Base-by-base conservation (phyloP, 1,140 invertebrate species). In the Trichonephila clavipes region DNA sequence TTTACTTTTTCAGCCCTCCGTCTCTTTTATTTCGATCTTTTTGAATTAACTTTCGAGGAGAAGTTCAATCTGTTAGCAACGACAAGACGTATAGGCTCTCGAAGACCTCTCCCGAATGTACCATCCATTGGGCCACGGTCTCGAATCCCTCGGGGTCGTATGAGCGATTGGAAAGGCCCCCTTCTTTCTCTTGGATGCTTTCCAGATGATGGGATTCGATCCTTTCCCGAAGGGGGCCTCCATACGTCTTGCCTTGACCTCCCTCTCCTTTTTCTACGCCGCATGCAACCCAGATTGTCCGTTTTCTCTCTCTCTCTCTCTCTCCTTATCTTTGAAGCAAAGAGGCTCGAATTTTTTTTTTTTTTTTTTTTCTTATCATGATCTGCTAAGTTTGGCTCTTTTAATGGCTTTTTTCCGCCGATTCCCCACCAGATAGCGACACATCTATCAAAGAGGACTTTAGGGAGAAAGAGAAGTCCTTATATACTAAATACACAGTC, bases 151-250 rank as follows among this genome's bases (percentile, higher is more conserved):
- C 2, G 72, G 28, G 66, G 28, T 12, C 28, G 18, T 34, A 18
- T 24, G 28, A 40, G 28, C 28, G 72, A 77, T 77, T 77, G 72
- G 72, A 28, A 34, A 77, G 16, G 18, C 72, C 28, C 28, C 72
- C 72, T 18, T 77, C 72, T 34, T 77, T 77, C 34, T 34, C 72
- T 77, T 77, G 72, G 72, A 77, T 77, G 72, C 72, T 77, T 77
- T 77, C 72, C 72, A 77, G 72, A 77, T 77, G 72, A 77, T 77
- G 28, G 72, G 72, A 77, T 77, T 77, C 72, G 72, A 40, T 77
- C 28, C 72, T 34, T 28, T 28, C 72, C 24, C 24, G 34, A 34
- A 28, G n/a, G 28, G 72, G 34, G 62, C 72, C 72, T 34, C 69
- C 72, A 16, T 12, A 12, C 18, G 72, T 4, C 72, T 34, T 34